Percentiles rank a stretch among this genome's conserved stretches.
These are phyloP conservation scores for Limnephilus rhombicus DNA, from an alignment of 2,888 invertebrate species.

Conservation along the genomic window DNA sequence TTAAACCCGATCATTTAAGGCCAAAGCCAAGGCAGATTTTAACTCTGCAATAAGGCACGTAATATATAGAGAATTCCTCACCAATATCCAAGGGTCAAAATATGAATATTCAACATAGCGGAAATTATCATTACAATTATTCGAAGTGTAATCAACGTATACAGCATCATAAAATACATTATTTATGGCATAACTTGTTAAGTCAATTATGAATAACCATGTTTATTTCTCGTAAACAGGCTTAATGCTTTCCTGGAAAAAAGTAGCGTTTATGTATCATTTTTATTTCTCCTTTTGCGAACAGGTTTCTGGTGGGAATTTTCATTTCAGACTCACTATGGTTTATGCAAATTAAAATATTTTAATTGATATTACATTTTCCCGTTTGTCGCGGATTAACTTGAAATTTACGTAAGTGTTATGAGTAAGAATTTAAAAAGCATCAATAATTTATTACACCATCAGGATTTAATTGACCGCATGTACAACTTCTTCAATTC, in stretches of 20 bases:
- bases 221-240: neutral
- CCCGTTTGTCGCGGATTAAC: no score
- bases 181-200: neutral
- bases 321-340: neutral
- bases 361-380: no score
- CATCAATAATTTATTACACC: no score
- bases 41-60: neutral
- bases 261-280: neutral
- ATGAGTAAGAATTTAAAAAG: neutral
- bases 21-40: neutral
- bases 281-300: neutral
- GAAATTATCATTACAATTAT: neutral
- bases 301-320: neutral
- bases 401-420: neutral
- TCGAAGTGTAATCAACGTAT: neutral
- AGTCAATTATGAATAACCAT: neutral
- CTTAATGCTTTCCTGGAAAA: neutral
- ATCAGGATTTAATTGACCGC: no score
- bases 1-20: no score
- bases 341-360: neutral
- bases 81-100: neutral
- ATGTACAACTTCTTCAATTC: no score
- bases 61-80: neutral
- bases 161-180: neutral
- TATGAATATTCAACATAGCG: neutral